Evolutionary conservation across 2,888 invertebrate genomes (phyloP).

Genomic region (Shargacucullia verbasci): DNA sequence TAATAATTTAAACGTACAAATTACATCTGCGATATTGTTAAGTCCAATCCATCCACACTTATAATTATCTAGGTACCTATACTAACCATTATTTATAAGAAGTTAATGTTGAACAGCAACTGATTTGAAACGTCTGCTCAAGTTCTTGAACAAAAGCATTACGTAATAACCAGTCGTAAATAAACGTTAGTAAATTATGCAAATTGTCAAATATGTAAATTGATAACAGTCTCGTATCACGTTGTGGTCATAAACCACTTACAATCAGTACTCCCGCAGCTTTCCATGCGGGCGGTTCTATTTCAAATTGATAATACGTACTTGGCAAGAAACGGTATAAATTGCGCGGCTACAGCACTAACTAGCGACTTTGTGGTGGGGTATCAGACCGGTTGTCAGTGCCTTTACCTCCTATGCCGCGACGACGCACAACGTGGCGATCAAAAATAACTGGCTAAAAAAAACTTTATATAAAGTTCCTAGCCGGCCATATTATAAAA

Average conservation of each 20-base stretch:
- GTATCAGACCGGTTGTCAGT: slow-evolving; percentile 12
- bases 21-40: too few species aligned
- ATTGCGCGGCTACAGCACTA: slow-evolving; percentile 8
- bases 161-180: not conserved
- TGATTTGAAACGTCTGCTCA: too few species aligned
- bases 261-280: slow-evolving; percentile 44
- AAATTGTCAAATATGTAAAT: slow-evolving; percentile 50
- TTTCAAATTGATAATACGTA: slow-evolving; percentile 28
- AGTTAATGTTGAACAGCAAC: too few species aligned
- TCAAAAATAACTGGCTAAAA: slow-evolving; percentile 31
- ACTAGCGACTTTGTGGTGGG: slow-evolving; percentile 21
- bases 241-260: slow-evolving; percentile 28
- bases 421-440: slow-evolving; percentile 25
- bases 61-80: too few species aligned
- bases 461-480: too few species aligned
- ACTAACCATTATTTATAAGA: too few species aligned
- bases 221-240: slow-evolving; percentile 42
- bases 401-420: slow-evolving; percentile 7
- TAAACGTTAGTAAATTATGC: slow-evolving; percentile 30
- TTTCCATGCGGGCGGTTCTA: slow-evolving; percentile 32
- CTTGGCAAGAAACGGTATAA: slow-evolving; percentile 10
- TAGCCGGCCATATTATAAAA: too few species aligned
- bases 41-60: too few species aligned
- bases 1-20: too few species aligned
- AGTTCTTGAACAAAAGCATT: too few species aligned